phyloP scores from a whole-genome alignment of 2,888 invertebrate genomes.

The Pyrocoelia pectoralis region DNA sequence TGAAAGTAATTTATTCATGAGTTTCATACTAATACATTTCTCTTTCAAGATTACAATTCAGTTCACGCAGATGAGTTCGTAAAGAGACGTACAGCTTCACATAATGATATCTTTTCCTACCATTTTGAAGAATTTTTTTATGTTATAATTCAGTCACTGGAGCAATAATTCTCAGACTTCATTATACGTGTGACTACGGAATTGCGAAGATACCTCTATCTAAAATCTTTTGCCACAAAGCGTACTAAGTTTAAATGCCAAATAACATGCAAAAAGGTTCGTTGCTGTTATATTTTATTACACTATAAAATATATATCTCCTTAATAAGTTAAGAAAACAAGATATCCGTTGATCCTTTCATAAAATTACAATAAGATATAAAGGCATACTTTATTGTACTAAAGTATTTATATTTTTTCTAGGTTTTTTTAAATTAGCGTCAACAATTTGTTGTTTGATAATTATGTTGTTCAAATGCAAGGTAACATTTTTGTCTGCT shows the following conservation, averaged over 20 bases:
- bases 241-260: constrained; percentile 25
- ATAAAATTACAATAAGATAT: background rate
- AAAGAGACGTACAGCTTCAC: constrained; percentile 25
- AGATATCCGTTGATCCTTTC: background rate
- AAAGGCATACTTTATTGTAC: too few species aligned
- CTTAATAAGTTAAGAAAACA: background rate
- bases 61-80: constrained; percentile 31
- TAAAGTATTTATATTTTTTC: too few species aligned
- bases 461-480: too few species aligned
- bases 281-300: constrained; percentile 12
- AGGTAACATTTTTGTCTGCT: too few species aligned
- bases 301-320: background rate
- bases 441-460: too few species aligned
- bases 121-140: constrained; percentile 21
- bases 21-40: constrained; percentile 27
- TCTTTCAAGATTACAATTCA: constrained; percentile 29
- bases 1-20: constrained; percentile 33
- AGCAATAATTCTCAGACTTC: constrained; percentile 29
- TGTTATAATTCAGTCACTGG: constrained; percentile 27
- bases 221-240: constrained; percentile 27
- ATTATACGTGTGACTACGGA: constrained; percentile 31
- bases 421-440: too few species aligned
- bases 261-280: constrained; percentile 25
- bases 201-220: constrained; percentile 24
- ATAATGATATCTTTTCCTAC: constrained; percentile 17